A percentile compares a stretch with the other conserved stretches of the same genome.
Evolutionary conservation across 2,888 invertebrate species (phyloP).

Genomic region (Leistus spinibarbis): DNA sequence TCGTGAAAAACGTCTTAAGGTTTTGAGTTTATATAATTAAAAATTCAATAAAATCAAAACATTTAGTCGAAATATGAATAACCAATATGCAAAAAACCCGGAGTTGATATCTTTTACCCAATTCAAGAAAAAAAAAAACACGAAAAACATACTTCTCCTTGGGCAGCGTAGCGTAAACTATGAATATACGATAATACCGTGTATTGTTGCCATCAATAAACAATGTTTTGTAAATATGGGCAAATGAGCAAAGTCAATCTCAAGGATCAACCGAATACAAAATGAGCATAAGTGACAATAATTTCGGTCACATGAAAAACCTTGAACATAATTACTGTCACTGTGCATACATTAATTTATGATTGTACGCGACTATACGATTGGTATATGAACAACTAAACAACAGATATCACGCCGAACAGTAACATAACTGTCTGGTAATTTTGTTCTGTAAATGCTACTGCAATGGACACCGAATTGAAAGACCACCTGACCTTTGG

Average conservation of each 20-base stretch:
- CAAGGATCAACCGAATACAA: not conserved
- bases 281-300: not conserved
- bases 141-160: no score
- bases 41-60: no score
- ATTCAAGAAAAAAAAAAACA: no score
- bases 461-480: not conserved
- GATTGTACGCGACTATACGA: not conserved
- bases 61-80: no score
- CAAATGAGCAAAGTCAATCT: conserved; percentile 1
- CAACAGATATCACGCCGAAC: not conserved
- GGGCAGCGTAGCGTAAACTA: not conserved
- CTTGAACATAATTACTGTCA: conserved; percentile 5
- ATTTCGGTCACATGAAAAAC: not conserved
- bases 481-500: not conserved
- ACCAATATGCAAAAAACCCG: no score
- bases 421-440: not conserved
- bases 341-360: conserved; percentile 1
- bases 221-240: not conserved
- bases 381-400: not conserved
- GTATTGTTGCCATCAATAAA: no score
- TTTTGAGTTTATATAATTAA: no score
- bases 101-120: no score
- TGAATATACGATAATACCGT: not conserved
- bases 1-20: no score
- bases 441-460: not conserved